A percentile compares a stretch with the other conserved stretches of the same genome.
These are phyloP conservation scores for Heliconius ethilla DNA, from an alignment of 2,888 invertebrate species.

Conservation along the genomic window DNA sequence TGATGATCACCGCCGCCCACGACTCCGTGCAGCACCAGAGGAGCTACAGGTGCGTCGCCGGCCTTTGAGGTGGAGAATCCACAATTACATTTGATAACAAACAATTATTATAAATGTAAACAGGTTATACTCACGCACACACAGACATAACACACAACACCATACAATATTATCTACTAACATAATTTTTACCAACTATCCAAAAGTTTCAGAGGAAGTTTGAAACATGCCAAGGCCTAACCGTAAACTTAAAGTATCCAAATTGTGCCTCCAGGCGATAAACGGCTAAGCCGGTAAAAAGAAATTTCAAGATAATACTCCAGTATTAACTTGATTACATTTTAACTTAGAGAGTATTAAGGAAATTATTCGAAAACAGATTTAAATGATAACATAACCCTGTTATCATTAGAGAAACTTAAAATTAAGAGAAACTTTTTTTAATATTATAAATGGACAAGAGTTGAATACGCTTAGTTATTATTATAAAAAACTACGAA, in stretches of 20 bases:
- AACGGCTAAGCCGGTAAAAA: slow-evolving; percentile 34
- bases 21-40: no score
- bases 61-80: no score
- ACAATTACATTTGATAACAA: not conserved
- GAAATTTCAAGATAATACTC: slow-evolving; percentile 21
- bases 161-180: not conserved
- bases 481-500: no score
- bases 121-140: not conserved
- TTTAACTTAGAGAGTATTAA: slow-evolving; percentile 26
- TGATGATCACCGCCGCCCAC: no score
- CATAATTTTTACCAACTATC: slow-evolving; percentile 31
- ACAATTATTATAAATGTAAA: not conserved
- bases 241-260: slow-evolving; percentile 35
- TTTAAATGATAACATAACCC: slow-evolving; percentile 8
- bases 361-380: slow-evolving; percentile 22
- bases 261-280: slow-evolving; percentile 30
- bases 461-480: no score
- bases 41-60: no score
- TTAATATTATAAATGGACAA: no score
- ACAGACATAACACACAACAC: not conserved
- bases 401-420: no score
- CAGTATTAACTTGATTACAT: slow-evolving; percentile 26
- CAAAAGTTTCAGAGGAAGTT: slow-evolving; percentile 27
- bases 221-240: slow-evolving; percentile 31
- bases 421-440: not conserved